These are phyloP conservation scores for Lota lota DNA, from an alignment of 2,113 vertebrate genomes.

Conservation along the genomic window DNA sequence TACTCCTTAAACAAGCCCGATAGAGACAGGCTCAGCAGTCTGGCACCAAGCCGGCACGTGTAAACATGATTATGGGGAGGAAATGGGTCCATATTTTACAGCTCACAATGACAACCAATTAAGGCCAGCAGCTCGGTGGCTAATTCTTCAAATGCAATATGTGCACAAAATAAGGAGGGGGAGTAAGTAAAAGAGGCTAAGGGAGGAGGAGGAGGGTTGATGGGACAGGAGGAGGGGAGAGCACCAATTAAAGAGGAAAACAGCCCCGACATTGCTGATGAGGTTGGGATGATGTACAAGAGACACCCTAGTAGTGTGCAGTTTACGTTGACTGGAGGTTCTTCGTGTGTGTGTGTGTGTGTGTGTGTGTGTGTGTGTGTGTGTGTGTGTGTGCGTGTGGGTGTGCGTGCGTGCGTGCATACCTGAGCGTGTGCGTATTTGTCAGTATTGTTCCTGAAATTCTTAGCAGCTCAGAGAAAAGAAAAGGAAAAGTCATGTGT, in stretches of 20 bases:
- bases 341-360: constrained; percentile 2
- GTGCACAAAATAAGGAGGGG: constrained; percentile 3
- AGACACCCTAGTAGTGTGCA: constrained; percentile 44
- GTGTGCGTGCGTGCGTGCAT: too few species aligned
- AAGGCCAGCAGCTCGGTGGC: constrained; percentile 56
- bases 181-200: constrained; percentile 10
- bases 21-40: constrained; percentile 58
- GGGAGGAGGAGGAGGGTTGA: constrained; percentile 8
- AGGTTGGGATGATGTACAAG: constrained; percentile 63
- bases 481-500: too few species aligned
- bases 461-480: too few species aligned
- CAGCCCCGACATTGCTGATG: constrained; percentile 47
- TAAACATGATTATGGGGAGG: constrained; percentile 72
- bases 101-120: constrained; percentile 73
- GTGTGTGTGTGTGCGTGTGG: constrained; percentile 27
- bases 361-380: neutral
- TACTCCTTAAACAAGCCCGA: constrained; percentile 65
- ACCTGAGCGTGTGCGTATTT: too few species aligned
- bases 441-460: too few species aligned
- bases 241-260: constrained; percentile 65
- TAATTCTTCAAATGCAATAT: constrained; percentile 65
- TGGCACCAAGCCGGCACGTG: constrained; percentile 56
- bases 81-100: constrained; percentile 61
- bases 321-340: neutral
- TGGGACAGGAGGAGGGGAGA: constrained; percentile 31